A percentile compares a stretch with the other conserved stretches of the same genome.
Evolutionary conservation across 2,797 vertebrate genomes (phyloP).

Genomic region (Acridotheres tristis): DNA sequence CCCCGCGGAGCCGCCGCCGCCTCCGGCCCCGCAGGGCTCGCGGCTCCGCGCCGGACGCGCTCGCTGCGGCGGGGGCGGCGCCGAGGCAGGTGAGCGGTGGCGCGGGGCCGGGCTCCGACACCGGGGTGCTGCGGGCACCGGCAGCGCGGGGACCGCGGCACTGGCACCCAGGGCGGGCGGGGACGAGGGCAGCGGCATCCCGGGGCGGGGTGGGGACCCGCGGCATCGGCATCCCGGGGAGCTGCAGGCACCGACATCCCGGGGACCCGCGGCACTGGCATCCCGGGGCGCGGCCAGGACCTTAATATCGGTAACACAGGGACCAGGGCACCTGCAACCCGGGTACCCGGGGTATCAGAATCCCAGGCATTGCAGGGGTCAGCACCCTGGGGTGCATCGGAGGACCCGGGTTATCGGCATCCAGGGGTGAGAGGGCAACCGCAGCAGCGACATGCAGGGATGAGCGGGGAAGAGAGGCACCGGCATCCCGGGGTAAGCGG

Average conservation of each 20-base stretch:
- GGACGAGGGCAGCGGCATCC: not conserved
- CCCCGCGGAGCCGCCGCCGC: not conserved
- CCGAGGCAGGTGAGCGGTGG: slow-evolving; percentile 2
- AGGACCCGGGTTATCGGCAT: not conserved
- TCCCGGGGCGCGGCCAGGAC: not conserved
- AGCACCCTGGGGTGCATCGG: not conserved
- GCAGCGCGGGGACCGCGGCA: not conserved
- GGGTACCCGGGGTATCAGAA: not conserved
- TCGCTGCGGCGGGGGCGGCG: slow-evolving; percentile 11
- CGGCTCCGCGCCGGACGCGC: slow-evolving; percentile 25
- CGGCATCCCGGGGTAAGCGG: not conserved
- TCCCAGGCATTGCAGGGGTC: not conserved
- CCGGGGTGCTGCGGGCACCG: not conserved
- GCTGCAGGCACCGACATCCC: not conserved
- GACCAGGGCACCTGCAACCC: not conserved
- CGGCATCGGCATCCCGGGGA: not conserved
- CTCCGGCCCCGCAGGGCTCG: not conserved
- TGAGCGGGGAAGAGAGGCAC: not conserved
- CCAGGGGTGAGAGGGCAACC: not conserved
- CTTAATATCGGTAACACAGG: not conserved
- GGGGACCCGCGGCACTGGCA: not conserved
- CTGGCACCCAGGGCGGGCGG: not conserved
- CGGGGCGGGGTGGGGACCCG: not conserved
- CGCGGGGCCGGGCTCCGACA: not conserved
- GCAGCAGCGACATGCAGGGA: not conserved